Base-by-base conservation (phyloP, 2,888 invertebrate genomes). In the Euplexia lucipara region DNA sequence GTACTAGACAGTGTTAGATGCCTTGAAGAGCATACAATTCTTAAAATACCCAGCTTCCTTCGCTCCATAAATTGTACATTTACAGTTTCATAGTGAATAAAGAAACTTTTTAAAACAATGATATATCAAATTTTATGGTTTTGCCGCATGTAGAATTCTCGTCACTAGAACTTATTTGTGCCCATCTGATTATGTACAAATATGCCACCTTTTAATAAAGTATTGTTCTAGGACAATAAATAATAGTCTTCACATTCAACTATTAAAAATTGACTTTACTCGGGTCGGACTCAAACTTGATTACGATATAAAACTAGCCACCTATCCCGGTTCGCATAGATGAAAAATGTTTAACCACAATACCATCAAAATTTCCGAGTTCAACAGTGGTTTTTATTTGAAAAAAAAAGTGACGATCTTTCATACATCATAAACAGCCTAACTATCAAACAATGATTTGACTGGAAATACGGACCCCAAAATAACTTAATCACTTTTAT, bases 1-100 rank as follows among this genome's bases (percentile, higher is more conserved):
- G 78, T 78, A 82, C 78, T 49, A 54, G 56, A 49, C 59, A 47
- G 45, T 70, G 70, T 64, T 3, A 3, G 26, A 26, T 26, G 66
- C 48, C 63, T 66, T 67, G 58, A 65, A 58, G 44, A 63, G 8
- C 37, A 37, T 16, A 14, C 35, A 30, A 1, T 32, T 22, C 7
- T 20, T 14, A 3, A 41, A 12, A 9, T 30, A n/a, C 5, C n/a
- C 57, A 37, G 12, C 20, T 39, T 16, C 6, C 1, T 14, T 14
- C 6, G 18, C 22, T 9, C 2, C 1, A 34, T 42, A 63, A n/a
- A 53, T 68, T 53, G 26, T 67, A 34, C 63, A 34, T 14, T 26
- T 20, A 53, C 26, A 53, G 34, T 42, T 26, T n/a, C 1, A 18
- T 10, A 26, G 26, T 5, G 26, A 26, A 8, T 10, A 10, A 10